Conservation (phyloP, 2,113 vertebrate species). For the Nannobrachium achirus region DNA sequence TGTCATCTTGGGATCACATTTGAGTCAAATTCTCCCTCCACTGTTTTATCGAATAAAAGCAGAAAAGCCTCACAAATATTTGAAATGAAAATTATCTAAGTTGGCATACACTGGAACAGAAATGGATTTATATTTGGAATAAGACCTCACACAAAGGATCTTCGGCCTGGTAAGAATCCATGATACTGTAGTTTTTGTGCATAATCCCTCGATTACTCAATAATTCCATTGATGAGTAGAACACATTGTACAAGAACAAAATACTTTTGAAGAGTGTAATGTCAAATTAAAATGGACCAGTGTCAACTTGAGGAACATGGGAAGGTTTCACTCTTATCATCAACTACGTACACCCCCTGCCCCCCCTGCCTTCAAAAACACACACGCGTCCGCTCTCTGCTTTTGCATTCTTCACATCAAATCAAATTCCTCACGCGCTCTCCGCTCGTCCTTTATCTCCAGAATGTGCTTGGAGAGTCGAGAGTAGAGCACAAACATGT, state of each 20-base stretch:
- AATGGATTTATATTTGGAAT: not conserved
- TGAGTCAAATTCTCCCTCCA: too few species aligned
- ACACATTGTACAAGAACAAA: too few species aligned
- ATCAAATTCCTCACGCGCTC: conserved; percentile 81
- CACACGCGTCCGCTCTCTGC: conserved; percentile 73
- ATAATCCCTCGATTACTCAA: too few species aligned
- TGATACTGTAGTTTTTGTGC: too few species aligned
- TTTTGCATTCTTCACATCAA: conserved; percentile 78
- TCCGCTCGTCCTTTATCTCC: conserved; percentile 81
- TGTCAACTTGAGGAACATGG: conserved; percentile 58
- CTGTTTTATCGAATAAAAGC: too few species aligned
- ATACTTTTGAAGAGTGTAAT: not conserved
- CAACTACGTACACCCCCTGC: not conserved
- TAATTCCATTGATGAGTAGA: too few species aligned
- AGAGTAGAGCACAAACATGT: conserved; percentile 84
- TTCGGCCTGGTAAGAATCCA: too few species aligned
- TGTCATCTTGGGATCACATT: too few species aligned
- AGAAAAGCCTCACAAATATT: too few species aligned
- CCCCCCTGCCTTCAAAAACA: conserved; percentile 62
- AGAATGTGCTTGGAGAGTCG: conserved; percentile 81
- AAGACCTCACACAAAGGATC: not conserved
- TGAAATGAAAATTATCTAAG: too few species aligned
- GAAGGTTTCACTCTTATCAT: conserved; percentile 72
- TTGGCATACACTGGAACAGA: not conserved
- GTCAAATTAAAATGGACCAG: conserved; percentile 18